Conservation (phyloP, 2,113 vertebrate species). For the Sprattus sprattus region DNA sequence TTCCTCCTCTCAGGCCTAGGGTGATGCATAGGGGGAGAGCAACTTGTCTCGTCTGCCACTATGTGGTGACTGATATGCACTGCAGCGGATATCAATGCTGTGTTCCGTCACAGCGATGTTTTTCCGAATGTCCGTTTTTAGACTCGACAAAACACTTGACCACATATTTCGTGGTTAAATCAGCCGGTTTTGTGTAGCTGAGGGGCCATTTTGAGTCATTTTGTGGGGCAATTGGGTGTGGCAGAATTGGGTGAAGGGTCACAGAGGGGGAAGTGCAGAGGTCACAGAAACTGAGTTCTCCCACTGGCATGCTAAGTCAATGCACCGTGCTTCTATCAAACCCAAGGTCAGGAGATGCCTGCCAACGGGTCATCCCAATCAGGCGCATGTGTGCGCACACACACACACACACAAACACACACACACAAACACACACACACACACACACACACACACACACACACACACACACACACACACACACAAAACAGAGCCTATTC, state of each 20-base stretch:
- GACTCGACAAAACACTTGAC: slow-evolving; percentile 32
- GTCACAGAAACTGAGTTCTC: too few relatives aligned
- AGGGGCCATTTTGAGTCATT: too few relatives aligned
- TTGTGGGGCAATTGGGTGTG: too few relatives aligned
- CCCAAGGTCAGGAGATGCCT: too few relatives aligned
- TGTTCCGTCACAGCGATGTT: not conserved
- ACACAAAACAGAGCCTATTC: not conserved
- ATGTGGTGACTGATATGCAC: slow-evolving; percentile 15
- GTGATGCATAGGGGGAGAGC: not conserved
- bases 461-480: slow-evolving; percentile 9
- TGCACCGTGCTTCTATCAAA: too few relatives aligned
- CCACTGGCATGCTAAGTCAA: too few relatives aligned
- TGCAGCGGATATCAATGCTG: not conserved
- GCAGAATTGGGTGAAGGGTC: too few relatives aligned
- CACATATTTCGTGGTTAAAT: too few relatives aligned
- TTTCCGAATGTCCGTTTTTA: too few relatives aligned
- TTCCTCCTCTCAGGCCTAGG: not conserved
- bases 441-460: slow-evolving; percentile 17
- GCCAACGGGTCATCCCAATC: too few relatives aligned
- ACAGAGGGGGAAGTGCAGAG: too few relatives aligned
- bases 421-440: slow-evolving; percentile 3
- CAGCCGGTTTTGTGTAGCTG: too few relatives aligned
- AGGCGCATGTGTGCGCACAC: slow-evolving; percentile 25
- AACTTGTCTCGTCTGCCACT: slow-evolving; percentile 24
- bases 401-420: slow-evolving; percentile 14